Evolutionary conservation across 1,140 invertebrate species (phyloP), one percentile per base, ranked within the genome.

Genomic region (Bilobella aurantiaca): DNA sequence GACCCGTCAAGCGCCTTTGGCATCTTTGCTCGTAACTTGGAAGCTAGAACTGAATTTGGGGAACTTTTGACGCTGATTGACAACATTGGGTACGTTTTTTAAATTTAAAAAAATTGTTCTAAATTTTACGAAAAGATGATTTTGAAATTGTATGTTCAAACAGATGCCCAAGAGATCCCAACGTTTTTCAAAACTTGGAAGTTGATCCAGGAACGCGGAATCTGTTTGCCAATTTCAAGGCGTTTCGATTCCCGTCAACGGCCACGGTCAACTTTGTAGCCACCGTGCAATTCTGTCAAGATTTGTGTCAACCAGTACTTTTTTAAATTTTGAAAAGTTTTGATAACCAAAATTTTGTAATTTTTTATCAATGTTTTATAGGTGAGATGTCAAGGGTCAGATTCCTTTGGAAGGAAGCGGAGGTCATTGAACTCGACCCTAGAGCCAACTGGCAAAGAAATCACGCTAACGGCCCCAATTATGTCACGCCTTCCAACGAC

Each of bases 251-350:
- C 71, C 80, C 80, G 29, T 79, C 80, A 21, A 81, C 80, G 8
- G 78, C 80, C 1, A 75, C 77, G 18, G 79, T 81, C 49, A 81
- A 81, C 69, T 81, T 81, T 67, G 79, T 81, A 34, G 80, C 79
- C 14, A 80, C 80, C n/a, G 78, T 81, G n/a, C 75, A 79, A 49
- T 81, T 81, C 73, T 81, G 80, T 69, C 80, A 79, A 64, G 79
- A 81, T 42, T 66, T 74, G 27, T 81, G 80, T 69, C 75, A 78
- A 70, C 79, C 79, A 64, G 78, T 81, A 73, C 34, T 42, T 42
- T 42, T 8, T 42, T 42, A 42, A 42, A 12, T 42, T 42, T 18
- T 42, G 18, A 42, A 42, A 42, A n/a, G n/a, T n/a, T n/a, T n/a
- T n/a, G n/a, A n/a, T n/a, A n/a, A n/a, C n/a, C n/a, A n/a, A n/a